Evolutionary conservation across 2,888 invertebrate species (phyloP).

Genomic region (Eumacrocentrus americanus): DNA sequence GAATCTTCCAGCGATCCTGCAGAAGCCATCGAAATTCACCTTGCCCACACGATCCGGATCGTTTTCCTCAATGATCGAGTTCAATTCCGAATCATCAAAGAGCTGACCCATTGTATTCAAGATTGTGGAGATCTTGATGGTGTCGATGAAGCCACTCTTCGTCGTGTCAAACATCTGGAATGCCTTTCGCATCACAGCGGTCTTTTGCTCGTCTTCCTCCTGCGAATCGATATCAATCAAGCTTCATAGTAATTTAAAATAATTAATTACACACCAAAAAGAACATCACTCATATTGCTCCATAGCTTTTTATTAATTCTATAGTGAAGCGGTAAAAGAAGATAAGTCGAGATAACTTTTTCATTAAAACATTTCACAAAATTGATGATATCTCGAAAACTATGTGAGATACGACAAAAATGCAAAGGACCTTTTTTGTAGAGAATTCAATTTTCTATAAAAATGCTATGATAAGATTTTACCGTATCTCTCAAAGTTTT

Average conservation of each 20-base stretch:
- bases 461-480: too few species aligned
- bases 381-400: too few species aligned
- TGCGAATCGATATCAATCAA: slow-evolving; percentile 31
- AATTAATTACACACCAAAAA: not conserved
- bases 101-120: slow-evolving; percentile 94
- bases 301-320: not conserved
- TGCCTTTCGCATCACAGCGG: slow-evolving; percentile 91
- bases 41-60: slow-evolving; percentile 91
- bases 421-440: too few species aligned
- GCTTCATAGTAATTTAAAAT: too few species aligned
- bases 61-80: slow-evolving; percentile 86
- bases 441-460: too few species aligned
- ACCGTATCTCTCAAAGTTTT: too few species aligned
- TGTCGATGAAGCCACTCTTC: slow-evolving; percentile 90
- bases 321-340: too few species aligned
- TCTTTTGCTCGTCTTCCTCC: slow-evolving; percentile 78
- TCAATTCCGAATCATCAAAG: slow-evolving; percentile 89
- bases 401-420: too few species aligned
- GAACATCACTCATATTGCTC: not conserved
- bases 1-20: slow-evolving; percentile 90
- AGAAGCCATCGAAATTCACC: slow-evolving; percentile 94
- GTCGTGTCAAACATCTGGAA: slow-evolving; percentile 97
- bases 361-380: too few species aligned
- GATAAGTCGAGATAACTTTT: too few species aligned
- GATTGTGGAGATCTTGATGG: slow-evolving; percentile 88